Evolutionary conservation across 2,888 invertebrate species (phyloP).

Genomic region (Volucella zonaria): DNA sequence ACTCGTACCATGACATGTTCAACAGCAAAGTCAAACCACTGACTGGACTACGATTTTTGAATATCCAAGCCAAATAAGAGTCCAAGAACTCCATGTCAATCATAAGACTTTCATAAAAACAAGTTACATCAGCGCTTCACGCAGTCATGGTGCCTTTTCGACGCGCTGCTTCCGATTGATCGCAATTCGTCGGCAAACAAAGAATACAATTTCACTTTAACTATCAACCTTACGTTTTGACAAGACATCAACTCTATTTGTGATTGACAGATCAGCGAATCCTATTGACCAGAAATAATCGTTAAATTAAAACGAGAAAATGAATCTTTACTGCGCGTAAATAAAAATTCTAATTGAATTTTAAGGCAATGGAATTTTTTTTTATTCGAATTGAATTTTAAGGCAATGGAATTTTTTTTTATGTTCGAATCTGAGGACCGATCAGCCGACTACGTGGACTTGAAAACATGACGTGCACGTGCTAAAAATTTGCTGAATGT

Average conservation of each 20-base stretch:
- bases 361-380: slow-evolving; percentile 20
- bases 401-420: neutral
- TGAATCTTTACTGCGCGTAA: neutral
- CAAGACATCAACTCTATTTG: slow-evolving; percentile 1
- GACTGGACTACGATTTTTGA: too few species aligned
- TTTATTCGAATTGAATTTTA: slow-evolving; percentile 1
- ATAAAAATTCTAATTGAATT: neutral
- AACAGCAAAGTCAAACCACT: too few species aligned
- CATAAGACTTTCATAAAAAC: too few species aligned
- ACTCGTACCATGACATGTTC: too few species aligned
- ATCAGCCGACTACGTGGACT: neutral
- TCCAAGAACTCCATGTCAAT: too few species aligned
- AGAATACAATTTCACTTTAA: neutral
- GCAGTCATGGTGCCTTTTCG: too few species aligned
- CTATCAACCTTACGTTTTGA: too few species aligned
- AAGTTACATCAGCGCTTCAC: too few species aligned
- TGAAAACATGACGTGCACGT: slow-evolving; percentile 23
- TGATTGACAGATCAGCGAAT: slow-evolving; percentile 28
- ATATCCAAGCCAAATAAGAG: too few species aligned
- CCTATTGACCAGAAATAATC: slow-evolving; percentile 16
- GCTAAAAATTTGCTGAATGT: slow-evolving; percentile 10
- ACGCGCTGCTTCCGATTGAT: neutral
- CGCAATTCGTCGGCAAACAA: neutral
- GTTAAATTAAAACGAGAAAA: slow-evolving; percentile 9
- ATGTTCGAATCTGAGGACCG: neutral